Evolutionary conservation across 2,113 vertebrate genomes (phyloP).

Genomic region (Sigmodon hispidus): DNA sequence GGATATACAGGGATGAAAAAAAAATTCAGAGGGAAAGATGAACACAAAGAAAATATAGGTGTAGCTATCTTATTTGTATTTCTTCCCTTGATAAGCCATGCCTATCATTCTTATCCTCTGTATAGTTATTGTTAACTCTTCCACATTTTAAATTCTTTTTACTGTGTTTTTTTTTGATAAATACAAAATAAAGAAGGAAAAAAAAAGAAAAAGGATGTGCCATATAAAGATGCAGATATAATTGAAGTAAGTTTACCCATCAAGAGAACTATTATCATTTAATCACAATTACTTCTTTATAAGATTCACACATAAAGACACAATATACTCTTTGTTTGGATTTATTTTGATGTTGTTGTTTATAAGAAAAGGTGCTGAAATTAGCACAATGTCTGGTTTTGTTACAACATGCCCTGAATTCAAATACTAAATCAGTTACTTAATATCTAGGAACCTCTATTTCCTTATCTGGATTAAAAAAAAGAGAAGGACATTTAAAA

Average conservation of each 20-base stretch:
- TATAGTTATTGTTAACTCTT: too few species aligned
- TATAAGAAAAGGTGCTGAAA: not conserved
- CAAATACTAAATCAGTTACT: not conserved
- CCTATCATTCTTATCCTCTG: too few species aligned
- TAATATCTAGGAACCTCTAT: not conserved
- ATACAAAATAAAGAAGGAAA: too few species aligned
- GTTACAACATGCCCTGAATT: not conserved
- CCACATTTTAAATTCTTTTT: too few species aligned
- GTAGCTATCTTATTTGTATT: too few species aligned
- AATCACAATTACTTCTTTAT: not conserved
- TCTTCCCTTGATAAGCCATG: too few species aligned
- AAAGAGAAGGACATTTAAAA: not conserved
- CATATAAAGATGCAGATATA: not conserved
- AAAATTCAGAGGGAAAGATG: too few species aligned
- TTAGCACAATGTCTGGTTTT: not conserved
- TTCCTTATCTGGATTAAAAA: not conserved
- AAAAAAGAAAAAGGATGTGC: too few species aligned
- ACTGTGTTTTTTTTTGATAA: too few species aligned
- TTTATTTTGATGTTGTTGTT: not conserved
- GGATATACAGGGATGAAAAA: too few species aligned
- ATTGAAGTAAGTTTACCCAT: not conserved
- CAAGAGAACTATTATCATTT: not conserved
- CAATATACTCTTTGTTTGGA: not conserved
- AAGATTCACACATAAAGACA: not conserved
- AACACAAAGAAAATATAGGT: too few species aligned